Evolutionary conservation across 2,113 vertebrate species (phyloP).

Genomic region (Phalacrocorax pelagicus): DNA sequence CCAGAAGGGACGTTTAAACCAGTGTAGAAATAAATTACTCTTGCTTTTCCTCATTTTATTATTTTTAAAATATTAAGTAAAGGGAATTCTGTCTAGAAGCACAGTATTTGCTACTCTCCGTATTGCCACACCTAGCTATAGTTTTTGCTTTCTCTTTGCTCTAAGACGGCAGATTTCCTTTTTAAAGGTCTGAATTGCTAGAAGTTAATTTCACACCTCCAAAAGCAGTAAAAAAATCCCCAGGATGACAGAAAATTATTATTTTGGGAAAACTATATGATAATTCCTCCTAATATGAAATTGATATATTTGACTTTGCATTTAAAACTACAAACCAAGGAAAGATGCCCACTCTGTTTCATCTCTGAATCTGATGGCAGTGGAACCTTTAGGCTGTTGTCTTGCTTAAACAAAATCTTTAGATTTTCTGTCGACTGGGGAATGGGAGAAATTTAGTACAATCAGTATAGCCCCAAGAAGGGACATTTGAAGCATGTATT

Average conservation of each 20-base stretch:
- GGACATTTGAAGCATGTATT: neutral
- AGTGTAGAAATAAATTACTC: neutral
- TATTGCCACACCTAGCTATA: neutral
- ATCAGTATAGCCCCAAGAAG: conserved; percentile 7
- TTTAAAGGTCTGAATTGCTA: neutral
- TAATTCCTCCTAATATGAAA: neutral
- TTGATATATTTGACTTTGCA: neutral
- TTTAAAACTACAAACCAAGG: neutral
- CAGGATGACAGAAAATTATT: neutral
- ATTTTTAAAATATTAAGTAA: neutral
- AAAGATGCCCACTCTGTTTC: neutral
- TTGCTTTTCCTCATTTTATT: neutral
- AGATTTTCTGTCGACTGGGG: neutral
- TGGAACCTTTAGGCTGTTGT: neutral
- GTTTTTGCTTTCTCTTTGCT: neutral
- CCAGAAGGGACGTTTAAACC: neutral
- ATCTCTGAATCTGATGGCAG: neutral
- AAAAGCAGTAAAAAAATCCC: neutral
- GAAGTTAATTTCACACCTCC: neutral
- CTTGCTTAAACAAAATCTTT: neutral
- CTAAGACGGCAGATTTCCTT: neutral
- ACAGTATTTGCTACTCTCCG: neutral
- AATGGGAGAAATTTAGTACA: neutral
- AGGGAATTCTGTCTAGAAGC: neutral
- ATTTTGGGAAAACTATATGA: neutral